phyloP scores from a whole-genome alignment of 1,140 invertebrate species.

The Eurosta solidaginis region DNA sequence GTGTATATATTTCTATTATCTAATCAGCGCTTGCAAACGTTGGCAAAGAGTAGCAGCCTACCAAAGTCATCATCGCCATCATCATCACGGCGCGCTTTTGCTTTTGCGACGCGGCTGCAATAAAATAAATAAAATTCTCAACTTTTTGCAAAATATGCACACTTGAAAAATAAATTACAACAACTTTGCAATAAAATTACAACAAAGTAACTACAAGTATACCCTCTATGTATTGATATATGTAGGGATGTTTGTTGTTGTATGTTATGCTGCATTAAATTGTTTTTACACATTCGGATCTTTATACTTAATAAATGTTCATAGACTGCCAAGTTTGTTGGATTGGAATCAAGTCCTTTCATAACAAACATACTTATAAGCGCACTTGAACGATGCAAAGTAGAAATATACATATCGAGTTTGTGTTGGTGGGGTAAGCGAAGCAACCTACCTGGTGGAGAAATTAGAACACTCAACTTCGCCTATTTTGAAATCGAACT shows the following conservation, averaged over 20 bases:
- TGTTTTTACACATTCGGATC: neutral
- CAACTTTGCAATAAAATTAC: slow-evolving; percentile 23
- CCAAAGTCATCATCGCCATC: no score
- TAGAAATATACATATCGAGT: no score
- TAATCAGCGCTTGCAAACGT: slow-evolving; percentile 6
- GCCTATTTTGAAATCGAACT: no score
- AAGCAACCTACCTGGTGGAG: no score
- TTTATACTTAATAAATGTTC: neutral
- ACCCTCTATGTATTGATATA: neutral
- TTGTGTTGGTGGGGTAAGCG: no score
- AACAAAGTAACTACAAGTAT: neutral
- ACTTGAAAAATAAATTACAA: slow-evolving; percentile 28
- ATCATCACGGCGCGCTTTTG: neutral
- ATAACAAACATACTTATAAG: neutral
- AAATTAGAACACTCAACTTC: no score
- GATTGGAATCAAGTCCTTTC: neutral
- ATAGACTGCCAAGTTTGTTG: neutral
- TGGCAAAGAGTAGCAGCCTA: neutral
- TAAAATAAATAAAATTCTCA: slow-evolving; percentile 28
- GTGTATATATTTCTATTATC: neutral
- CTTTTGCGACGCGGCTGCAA: neutral
- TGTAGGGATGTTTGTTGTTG: neutral
- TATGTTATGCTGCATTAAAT: neutral
- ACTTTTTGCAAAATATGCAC: slow-evolving; percentile 22
- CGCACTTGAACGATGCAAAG: neutral